These are phyloP conservation scores for Microplitis deprimator DNA, from an alignment of 2,888 invertebrate genomes.

Conservation along the genomic window DNA sequence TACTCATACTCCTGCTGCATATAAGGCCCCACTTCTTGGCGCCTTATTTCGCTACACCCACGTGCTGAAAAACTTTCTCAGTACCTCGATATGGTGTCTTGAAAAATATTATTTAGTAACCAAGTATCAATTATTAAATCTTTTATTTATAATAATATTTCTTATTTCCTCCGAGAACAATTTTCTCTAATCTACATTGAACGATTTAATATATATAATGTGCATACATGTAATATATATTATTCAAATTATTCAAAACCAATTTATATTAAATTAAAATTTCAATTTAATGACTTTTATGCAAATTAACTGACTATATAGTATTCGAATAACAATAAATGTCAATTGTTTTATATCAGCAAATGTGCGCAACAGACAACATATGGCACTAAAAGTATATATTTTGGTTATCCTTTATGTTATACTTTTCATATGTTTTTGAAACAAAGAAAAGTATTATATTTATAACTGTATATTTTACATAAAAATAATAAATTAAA, in stretches of 20 bases:
- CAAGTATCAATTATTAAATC: neutral
- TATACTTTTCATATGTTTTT: neutral
- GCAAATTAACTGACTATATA: neutral
- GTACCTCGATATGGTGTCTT: neutral
- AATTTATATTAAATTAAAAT: neutral
- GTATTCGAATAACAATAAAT: neutral
- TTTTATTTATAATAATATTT: neutral
- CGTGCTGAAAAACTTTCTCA: constrained; percentile 29
- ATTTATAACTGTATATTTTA: neutral
- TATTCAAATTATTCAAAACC: neutral
- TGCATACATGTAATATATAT: neutral
- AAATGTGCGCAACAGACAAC: neutral
- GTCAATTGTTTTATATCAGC: neutral
- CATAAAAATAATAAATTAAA: neutral
- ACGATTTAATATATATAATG: neutral
- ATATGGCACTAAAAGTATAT: neutral
- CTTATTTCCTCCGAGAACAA: neutral
- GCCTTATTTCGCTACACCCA: constrained; percentile 29
- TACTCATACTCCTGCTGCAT: neutral
- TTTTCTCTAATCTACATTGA: neutral
- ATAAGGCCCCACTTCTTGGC: constrained; percentile 26
- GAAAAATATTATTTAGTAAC: neutral
- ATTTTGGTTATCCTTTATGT: neutral
- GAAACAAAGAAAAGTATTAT: neutral
- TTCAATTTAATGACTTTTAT: neutral